Base-by-base conservation (phyloP, 1,140 invertebrate genomes). In the Eriosoma lanigerum region DNA sequence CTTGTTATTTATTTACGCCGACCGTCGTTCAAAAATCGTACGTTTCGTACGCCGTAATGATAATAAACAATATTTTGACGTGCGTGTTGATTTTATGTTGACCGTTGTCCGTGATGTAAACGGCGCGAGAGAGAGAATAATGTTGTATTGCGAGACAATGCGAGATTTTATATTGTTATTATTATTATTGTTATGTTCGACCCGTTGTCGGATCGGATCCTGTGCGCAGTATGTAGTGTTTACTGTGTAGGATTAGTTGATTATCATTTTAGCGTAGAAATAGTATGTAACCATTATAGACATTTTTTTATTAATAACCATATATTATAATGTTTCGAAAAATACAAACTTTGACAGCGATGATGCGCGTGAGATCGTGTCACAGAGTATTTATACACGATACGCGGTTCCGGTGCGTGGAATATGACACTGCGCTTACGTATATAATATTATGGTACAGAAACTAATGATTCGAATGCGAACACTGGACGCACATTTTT, bases 401-500 rank as follows among this genome's bases (percentile, higher is more conserved):
- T n/a, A n/a, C n/a, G 17, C n/a, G 66, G 21, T 50, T 15, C 8
- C 29, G 26, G 17, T 62, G 26, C 32, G 3, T 62, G 8, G 13
- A 29, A 24, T 62, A 3, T 29, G 15, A n/a, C 32, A 38, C 60
- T 15, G 68, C 1, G 48, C 24, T 24, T 19, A 26, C 38, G 21
- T 26, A 62, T 21, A 48, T 48, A 24, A 58, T 60, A 24, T 26
- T 60, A 60, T 60, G 13, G 17, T 48, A 17, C 17, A 72, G 8
- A 24, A n/a, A 32, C 48, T 75, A 56, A 58, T 58, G 26, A 29
- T 12, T 32, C 52, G 52, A 38, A 38, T 8, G n/a, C 26, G 19
- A 54, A 44, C 72, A 21, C 29, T 10, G 29, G n/a, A 38, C 72
- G 72, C 72, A 75, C 72, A 75, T 75, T 75, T 75, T 75, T 58